Evolutionary conservation across 2,797 vertebrate genomes (phyloP).

Genomic region (Eulemur mongoz): DNA sequence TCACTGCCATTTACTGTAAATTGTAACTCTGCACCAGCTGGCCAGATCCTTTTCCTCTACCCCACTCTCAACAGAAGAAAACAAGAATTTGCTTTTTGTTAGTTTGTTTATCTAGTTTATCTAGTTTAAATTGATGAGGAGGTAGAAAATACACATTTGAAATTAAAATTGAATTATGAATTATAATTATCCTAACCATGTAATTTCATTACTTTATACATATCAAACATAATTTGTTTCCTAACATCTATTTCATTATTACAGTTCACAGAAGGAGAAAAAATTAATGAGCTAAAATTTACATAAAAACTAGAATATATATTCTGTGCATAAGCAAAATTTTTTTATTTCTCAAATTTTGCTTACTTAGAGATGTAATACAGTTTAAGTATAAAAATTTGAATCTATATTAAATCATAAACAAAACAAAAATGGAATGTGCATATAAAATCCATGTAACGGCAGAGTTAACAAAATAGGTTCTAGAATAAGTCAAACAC

Average conservation of each 20-base stretch:
- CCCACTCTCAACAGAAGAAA: background rate
- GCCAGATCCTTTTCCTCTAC: background rate
- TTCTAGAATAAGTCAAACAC: background rate
- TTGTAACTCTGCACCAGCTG: constrained; percentile 42
- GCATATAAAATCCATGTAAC: background rate
- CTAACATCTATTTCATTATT: constrained; percentile 33
- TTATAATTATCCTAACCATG: constrained; percentile 32
- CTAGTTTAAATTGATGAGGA: constrained; percentile 23
- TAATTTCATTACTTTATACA: background rate
- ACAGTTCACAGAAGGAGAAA: constrained; percentile 6
- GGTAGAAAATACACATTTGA: constrained; percentile 52
- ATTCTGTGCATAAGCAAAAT: background rate
- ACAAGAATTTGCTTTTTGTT: constrained; percentile 17
- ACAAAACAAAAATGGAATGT: background rate
- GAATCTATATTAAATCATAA: background rate
- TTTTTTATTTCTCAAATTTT: background rate
- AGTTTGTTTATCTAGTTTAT: constrained; percentile 6
- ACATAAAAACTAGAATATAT: constrained; percentile 14
- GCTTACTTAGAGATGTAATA: background rate
- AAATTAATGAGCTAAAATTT: constrained; percentile 43
- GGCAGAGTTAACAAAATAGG: background rate
- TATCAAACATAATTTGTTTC: constrained; percentile 45
- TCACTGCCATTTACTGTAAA: constrained; percentile 39
- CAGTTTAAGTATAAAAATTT: background rate
- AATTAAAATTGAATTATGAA: constrained; percentile 61